Evolutionary conservation across 1,140 invertebrate genomes (phyloP).

Genomic region (Palaemon carinicauda): DNA sequence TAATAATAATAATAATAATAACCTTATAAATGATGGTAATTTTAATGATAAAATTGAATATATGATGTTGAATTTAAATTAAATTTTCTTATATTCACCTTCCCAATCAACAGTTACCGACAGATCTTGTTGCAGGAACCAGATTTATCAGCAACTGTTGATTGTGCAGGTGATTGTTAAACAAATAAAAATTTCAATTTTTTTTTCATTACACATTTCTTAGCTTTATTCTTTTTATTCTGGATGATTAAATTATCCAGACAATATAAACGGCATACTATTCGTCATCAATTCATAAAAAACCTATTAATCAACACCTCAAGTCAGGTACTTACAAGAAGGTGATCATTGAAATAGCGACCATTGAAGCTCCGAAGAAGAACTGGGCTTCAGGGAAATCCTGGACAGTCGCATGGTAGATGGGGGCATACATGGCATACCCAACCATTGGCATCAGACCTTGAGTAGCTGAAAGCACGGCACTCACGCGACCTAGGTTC

Average conservation of each 20-base stretch:
- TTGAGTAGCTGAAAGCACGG: slow-evolving; percentile 17
- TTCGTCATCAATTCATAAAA: neutral
- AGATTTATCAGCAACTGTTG: no score
- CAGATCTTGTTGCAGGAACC: no score
- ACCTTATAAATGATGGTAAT: no score
- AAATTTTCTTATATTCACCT: no score
- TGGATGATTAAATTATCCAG: neutral
- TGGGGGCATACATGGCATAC: slow-evolving; percentile 24
- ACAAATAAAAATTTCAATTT: no score
- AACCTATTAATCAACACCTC: neutral
- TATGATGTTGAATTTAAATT: no score
- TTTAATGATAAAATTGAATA: no score
- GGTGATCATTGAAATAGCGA: neutral
- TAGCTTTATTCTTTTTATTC: no score
- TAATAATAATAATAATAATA: no score
- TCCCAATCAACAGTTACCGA: no score
- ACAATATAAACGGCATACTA: neutral
- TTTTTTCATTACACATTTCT: no score
- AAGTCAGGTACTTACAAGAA: slow-evolving; percentile 18
- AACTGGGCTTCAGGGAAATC: slow-evolving; percentile 39
- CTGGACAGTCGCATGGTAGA: slow-evolving; percentile 15
- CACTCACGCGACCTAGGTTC: slow-evolving; percentile 18
- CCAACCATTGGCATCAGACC: slow-evolving; percentile 47
- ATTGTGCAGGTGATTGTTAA: no score
- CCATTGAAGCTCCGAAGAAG: slow-evolving; percentile 32